phyloP scores from a whole-genome alignment of 2,113 vertebrate genomes.

The Myanophis thanlyinensis region DNA sequence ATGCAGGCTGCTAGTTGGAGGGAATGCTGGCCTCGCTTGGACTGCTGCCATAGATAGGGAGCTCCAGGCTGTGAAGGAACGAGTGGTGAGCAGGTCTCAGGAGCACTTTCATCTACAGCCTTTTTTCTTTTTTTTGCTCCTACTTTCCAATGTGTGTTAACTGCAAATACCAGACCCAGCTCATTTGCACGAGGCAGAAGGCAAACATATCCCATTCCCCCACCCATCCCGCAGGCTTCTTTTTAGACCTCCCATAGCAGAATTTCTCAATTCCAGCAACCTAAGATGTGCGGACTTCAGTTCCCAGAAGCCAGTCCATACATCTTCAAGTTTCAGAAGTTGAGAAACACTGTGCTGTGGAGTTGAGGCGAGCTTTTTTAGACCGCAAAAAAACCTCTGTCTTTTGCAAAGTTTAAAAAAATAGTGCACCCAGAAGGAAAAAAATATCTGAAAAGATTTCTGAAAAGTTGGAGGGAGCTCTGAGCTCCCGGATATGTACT shows the following conservation, averaged over 20 bases:
- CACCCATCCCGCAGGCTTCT: neutral
- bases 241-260: neutral
- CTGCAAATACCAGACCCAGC: neutral
- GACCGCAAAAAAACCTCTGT: neutral
- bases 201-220: neutral
- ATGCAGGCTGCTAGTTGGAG: slow-evolving; percentile 12
- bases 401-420: neutral
- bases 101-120: neutral
- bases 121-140: accelerated
- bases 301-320: neutral
- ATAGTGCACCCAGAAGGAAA: neutral
- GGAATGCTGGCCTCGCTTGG: neutral
- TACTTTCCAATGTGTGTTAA: neutral
- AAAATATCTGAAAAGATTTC: neutral
- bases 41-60: neutral
- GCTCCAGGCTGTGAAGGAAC: slow-evolving; percentile 75
- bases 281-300: neutral
- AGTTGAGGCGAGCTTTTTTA: neutral
- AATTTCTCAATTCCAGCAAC: neutral
- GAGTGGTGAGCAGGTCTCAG: slow-evolving; percentile 69
- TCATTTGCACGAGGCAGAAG: neutral
- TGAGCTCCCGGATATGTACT: neutral
- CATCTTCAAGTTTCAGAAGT: neutral
- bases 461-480: neutral
- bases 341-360: neutral